Percentiles rank a stretch among this genome's conserved stretches.
These are phyloP conservation scores for Altica lythri DNA, from an alignment of 2,888 invertebrate genomes.

Conservation along the genomic window DNA sequence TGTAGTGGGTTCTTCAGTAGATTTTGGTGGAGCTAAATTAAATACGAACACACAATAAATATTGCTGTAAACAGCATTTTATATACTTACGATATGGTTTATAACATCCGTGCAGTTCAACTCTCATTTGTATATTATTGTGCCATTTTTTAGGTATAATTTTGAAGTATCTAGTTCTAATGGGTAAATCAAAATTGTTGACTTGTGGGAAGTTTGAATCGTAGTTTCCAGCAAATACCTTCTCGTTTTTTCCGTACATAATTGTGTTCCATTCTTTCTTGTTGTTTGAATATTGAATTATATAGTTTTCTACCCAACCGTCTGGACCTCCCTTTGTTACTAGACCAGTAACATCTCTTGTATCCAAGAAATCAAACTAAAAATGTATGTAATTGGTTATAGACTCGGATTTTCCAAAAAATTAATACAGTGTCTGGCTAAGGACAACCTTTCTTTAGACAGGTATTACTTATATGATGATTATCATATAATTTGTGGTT, in stretches of 20 bases:
- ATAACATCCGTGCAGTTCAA: slow-evolving; percentile 81
- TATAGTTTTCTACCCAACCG: slow-evolving; percentile 78
- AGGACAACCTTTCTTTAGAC: too few relatives aligned
- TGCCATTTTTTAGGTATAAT: slow-evolving; percentile 76
- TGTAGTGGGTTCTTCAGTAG: slow-evolving; percentile 30
- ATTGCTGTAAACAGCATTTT: too few relatives aligned
- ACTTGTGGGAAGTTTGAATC: slow-evolving; percentile 66
- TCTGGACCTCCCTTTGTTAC: slow-evolving; percentile 72
- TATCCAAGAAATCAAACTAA: slow-evolving; percentile 77
- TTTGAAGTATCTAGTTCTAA: slow-evolving; percentile 71
- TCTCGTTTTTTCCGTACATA: slow-evolving; percentile 61
- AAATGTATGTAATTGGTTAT: too few relatives aligned
- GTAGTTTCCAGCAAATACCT: slow-evolving; percentile 74
- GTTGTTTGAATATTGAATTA: slow-evolving; percentile 74
- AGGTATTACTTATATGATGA: neutral
- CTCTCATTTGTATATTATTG: slow-evolving; percentile 71
- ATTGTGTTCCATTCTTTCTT: slow-evolving; percentile 72
- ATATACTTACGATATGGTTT: slow-evolving; percentile 68
- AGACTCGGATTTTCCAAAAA: too few relatives aligned
- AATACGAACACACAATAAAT: too few relatives aligned
- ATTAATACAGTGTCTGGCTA: too few relatives aligned
- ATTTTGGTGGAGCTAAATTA: too few relatives aligned
- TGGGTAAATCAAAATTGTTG: slow-evolving; percentile 72
- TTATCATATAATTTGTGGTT: neutral
- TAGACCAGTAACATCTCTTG: slow-evolving; percentile 78